A percentile compares a stretch with the other conserved stretches of the same genome.
Conservation (phyloP, 2,888 invertebrate species). For the Acanthosepion pharaonis region DNA sequence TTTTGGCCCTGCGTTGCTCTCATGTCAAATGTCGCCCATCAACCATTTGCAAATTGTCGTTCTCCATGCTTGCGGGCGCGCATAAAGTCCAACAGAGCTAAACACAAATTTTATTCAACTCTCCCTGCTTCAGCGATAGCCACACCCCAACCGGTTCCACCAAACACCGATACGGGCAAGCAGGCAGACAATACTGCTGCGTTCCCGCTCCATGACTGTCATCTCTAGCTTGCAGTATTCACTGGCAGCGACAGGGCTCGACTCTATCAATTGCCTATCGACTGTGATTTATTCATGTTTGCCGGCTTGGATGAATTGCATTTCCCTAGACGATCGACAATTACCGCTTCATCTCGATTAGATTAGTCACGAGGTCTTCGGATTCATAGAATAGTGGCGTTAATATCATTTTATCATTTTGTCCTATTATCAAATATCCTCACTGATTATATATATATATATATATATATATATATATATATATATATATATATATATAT, state of each 20-base stretch:
- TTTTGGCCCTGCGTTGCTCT: not conserved
- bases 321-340: not conserved
- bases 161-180: too few relatives aligned
- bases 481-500: not conserved
- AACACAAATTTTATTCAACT: conserved; percentile 4
- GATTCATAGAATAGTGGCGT: conserved; percentile 8
- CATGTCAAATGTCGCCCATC: not conserved
- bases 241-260: too few relatives aligned
- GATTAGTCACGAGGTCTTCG: not conserved
- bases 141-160: not conserved
- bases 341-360: not conserved
- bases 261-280: conserved; percentile 17
- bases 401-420: not conserved
- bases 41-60: not conserved
- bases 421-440: not conserved
- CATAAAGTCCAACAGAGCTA: not conserved
- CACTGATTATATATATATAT: not conserved
- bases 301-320: not conserved
- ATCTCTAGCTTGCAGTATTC: too few relatives aligned
- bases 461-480: not conserved
- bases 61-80: not conserved
- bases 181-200: too few relatives aligned
- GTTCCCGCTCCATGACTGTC: too few relatives aligned
- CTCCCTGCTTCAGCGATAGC: not conserved
- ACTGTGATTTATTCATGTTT: conserved; percentile 23